Conservation (phyloP, 35 echinoderm and acorn worm genomes). For the Lytechinus pictus region DNA sequence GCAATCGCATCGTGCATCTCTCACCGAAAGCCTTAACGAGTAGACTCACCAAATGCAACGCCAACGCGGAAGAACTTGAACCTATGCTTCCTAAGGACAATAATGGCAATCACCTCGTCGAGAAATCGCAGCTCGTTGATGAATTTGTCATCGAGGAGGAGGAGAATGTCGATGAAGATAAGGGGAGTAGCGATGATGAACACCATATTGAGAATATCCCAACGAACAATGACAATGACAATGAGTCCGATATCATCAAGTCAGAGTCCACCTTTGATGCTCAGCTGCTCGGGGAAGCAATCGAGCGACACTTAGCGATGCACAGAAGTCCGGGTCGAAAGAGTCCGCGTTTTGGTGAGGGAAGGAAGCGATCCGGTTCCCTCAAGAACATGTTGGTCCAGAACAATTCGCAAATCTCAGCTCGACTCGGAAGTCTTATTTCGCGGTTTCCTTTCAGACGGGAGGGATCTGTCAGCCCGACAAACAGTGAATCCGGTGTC, state of each 20-base stretch:
- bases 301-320: slow-evolving; percentile 78
- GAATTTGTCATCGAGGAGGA: slow-evolving; percentile 32
- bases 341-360: slow-evolving; percentile 50
- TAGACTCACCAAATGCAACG: slow-evolving; percentile 19
- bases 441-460: slow-evolving; percentile 80
- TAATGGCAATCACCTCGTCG: slow-evolving; percentile 60
- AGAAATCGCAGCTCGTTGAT: slow-evolving; percentile 42
- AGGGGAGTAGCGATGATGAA: background rate
- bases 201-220: slow-evolving; percentile 28
- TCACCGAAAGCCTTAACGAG: slow-evolving; percentile 42
- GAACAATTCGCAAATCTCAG: slow-evolving; percentile 70
- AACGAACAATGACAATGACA: background rate
- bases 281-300: slow-evolving; percentile 82
- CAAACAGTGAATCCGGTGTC: slow-evolving; percentile 31
- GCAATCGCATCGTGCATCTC: background rate
- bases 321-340: slow-evolving; percentile 60
- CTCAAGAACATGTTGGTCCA: slow-evolving; percentile 74
- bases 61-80: slow-evolving; percentile 59
- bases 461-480: slow-evolving; percentile 50
- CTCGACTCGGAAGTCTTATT: slow-evolving; percentile 71
- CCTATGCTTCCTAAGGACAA: slow-evolving; percentile 66
- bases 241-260: background rate
- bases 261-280: slow-evolving; percentile 66
- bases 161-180: background rate
- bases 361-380: slow-evolving; percentile 58